Base-by-base conservation (phyloP, 1,140 invertebrate genomes). In the Zaprionus camerounensis region DNA sequence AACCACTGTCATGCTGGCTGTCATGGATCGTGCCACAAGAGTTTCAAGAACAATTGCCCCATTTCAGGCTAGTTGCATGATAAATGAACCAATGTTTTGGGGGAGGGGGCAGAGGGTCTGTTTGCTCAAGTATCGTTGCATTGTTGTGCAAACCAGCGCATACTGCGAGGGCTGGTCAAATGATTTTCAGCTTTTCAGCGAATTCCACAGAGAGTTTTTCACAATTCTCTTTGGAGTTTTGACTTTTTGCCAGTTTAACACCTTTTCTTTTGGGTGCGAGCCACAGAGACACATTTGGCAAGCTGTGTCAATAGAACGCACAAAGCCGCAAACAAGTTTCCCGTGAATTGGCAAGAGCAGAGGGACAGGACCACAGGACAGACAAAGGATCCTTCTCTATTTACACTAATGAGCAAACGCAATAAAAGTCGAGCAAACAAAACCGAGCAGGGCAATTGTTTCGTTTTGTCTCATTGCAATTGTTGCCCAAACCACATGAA, bases 191-290 rank as follows among this genome's bases (percentile, higher is more conserved):
- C 88, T 88, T 90, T 91, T 91, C 87, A 91, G 58, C 86, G 63
- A 63, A 78, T 36, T 46, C 71, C 49, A 44, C 77, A 59, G 44
- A 64, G 17, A 44, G 66, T 22, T 34, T 46, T 46, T 20, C 41
- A 46, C 41, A 46, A 46, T 46, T 63, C 44, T 53, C 51, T 31
- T 44, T 28, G n/a, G 64, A 86, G 80, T 46, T 46, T 46, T 80
- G 84, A 88, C 79, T 91, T 88, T 91, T 91, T 85, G 88, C 84
- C 88, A 91, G 86, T 91, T 91, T 91, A 91, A 91, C 88, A 91
- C 88, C 88, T 91, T 91, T 91, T 70, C 55, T 61, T 62, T 1
- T 34, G 28, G 31, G 11, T 44, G 36, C 28, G 57, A 26, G 41
- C 41, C 24, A 53, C 68, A 61, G 44, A 62, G 36, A 69, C 9